A percentile compares a stretch with the other conserved stretches of the same genome.
Evolutionary conservation across 2,797 vertebrate genomes (phyloP).

Genomic region (Carduelis carduelis): DNA sequence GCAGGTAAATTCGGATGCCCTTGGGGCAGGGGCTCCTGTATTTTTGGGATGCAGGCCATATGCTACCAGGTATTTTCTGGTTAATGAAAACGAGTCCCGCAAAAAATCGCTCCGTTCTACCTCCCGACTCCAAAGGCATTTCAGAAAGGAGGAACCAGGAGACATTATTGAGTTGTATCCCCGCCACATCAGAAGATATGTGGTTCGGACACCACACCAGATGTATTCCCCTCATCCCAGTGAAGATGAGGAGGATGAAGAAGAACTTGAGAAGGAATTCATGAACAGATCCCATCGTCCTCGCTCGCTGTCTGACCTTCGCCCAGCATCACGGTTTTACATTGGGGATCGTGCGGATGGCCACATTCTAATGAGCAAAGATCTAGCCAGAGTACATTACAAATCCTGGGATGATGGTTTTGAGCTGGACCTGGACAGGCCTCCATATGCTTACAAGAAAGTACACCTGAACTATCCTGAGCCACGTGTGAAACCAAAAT

Average conservation of each 20-base stretch:
- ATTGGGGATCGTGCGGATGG: conserved; percentile 75
- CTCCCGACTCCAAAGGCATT: conserved; percentile 81
- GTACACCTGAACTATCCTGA: conserved; percentile 70
- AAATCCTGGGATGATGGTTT: conserved; percentile 67
- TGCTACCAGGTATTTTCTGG: conserved; percentile 81
- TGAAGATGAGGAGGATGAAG: conserved; percentile 83
- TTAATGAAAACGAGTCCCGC: conserved; percentile 83
- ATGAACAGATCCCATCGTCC: conserved; percentile 70
- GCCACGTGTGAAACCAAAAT: conserved; percentile 73
- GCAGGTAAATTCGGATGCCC: conserved; percentile 64
- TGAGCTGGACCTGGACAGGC: conserved; percentile 57
- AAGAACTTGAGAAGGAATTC: conserved; percentile 57
- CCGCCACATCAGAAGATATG: conserved; percentile 73
- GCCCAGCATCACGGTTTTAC: conserved; percentile 79
- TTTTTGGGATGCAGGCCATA: conserved; percentile 70
- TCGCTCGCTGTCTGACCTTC: conserved; percentile 81
- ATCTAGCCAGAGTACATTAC: conserved; percentile 51
- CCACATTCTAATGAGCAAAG: conserved; percentile 65
- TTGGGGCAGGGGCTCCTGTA: conserved; percentile 64
- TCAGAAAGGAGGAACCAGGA: conserved; percentile 74
- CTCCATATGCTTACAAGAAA: conserved; percentile 64
- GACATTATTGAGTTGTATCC: conserved; percentile 83
- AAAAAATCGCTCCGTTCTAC: conserved; percentile 77
- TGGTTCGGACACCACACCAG: conserved; percentile 59
- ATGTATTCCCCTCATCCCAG: conserved; percentile 78